These are phyloP conservation scores for Euschistus heros DNA, from an alignment of 1,140 invertebrate species.

Conservation along the genomic window DNA sequence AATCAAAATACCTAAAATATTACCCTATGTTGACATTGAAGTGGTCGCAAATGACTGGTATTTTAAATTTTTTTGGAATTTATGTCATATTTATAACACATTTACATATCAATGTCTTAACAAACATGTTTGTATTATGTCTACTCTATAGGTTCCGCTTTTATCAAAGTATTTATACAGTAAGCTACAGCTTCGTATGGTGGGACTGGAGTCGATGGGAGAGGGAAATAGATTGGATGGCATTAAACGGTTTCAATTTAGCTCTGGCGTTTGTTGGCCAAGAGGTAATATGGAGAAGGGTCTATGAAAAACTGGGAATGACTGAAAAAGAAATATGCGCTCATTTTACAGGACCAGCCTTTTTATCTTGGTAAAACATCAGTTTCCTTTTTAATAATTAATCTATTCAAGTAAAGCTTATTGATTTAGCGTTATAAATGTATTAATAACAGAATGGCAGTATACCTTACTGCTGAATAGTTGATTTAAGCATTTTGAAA, in stretches of 20 bases:
- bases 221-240: slow-evolving; percentile 93
- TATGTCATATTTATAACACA: no score
- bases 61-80: no score
- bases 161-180: slow-evolving; percentile 89
- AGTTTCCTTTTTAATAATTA: no score
- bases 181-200: slow-evolving; percentile 85
- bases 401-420: no score
- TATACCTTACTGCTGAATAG: no score
- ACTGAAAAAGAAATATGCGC: slow-evolving; percentile 61
- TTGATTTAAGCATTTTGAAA: no score
- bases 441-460: no score
- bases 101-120: no score
- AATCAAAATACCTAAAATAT: slow-evolving; percentile 42
- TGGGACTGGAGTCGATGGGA: slow-evolving; percentile 77
- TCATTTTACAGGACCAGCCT: slow-evolving; percentile 86
- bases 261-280: slow-evolving; percentile 79
- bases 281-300: slow-evolving; percentile 73
- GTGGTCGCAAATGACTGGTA: slow-evolving; percentile 52
- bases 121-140: no score
- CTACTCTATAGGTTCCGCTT: no score
- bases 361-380: slow-evolving; percentile 88
- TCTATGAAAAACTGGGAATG: slow-evolving; percentile 66
- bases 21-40: slow-evolving; percentile 49
- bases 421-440: no score
- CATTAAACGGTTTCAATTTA: slow-evolving; percentile 83